Base-by-base conservation (phyloP, 2,113 vertebrate genomes). In the Sapajus apella region DNA sequence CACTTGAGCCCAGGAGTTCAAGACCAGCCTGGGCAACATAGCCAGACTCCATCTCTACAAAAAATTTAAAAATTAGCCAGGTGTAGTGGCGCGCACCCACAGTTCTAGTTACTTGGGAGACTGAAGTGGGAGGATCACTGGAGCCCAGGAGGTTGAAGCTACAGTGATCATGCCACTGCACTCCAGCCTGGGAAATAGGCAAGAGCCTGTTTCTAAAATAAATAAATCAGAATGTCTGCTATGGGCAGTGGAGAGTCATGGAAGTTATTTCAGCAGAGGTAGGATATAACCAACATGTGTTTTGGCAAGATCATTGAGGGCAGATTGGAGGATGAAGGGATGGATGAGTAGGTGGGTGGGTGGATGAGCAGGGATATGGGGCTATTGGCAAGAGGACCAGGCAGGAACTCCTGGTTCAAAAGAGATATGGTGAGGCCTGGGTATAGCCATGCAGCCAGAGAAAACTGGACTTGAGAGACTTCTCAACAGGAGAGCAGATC, bases 191-290 rank as follows among this genome's bases (percentile, higher is more conserved):
- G 13, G 61, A 14, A 32, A 64, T 64, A 32, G 61, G 61, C 61
- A 64, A 64, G 61, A 32, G 12, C 27, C 61, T 14, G 61, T 64
- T 30, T 64, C 61, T 64, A 64, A 64, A 64, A 64, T 64, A 64
- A 64, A 61, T 30, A 61, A 64, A 64, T 91, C 58, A 87, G 84
- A 89, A 95, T 50, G 73, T 18, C 72, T 85, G 8, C n/a, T 83
- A 2, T 8, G 50, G n/a, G 47, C 16, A 9, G 17, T 43, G 10
- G 13, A 32, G 45, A 73, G 17, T 73, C 7, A 40, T 61, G 55
- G 76, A 80, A 72, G 35, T 92, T 68, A 94, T 13, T 73, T 82
- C 94, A 94, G 32, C 87, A 93, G 40, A 81, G 37, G 83, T 25
- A 75, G 20, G 43, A 86, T 58, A 58, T 40, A 75, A 89, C 18